These are phyloP conservation scores for Mesembrinibis cayennensis DNA, from an alignment of 2,113 vertebrate species.

Conservation along the genomic window DNA sequence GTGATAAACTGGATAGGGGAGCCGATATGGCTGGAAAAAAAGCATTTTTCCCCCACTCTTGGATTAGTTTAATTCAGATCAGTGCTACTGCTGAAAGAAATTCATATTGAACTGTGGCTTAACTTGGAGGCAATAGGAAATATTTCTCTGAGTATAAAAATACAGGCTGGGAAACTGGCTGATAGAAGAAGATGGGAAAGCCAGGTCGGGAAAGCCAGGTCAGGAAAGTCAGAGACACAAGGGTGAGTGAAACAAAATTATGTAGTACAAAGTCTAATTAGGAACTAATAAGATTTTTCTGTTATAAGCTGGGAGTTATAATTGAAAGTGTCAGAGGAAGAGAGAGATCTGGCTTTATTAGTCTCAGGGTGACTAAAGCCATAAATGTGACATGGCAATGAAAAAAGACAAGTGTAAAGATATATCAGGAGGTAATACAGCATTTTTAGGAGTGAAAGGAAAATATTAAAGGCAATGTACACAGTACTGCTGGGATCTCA, in stretches of 20 bases:
- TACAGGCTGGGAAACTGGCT: not conserved
- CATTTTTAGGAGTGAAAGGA: not conserved
- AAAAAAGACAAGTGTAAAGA: slow-evolving; percentile 22
- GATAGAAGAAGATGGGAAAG: not conserved
- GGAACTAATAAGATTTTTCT: slow-evolving; percentile 38
- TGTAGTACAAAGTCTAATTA: slow-evolving; percentile 38
- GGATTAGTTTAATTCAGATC: not conserved
- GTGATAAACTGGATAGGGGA: not conserved
- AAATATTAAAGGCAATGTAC: not conserved
- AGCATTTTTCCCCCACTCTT: not conserved
- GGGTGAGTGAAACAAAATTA: not conserved
- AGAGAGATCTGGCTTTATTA: slow-evolving; percentile 31
- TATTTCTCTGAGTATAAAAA: not conserved
- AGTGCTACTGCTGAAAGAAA: not conserved
- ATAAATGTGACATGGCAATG: slow-evolving; percentile 15
- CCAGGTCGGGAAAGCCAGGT: not conserved
- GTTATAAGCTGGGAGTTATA: slow-evolving; percentile 32
- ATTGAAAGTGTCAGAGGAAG: slow-evolving; percentile 47
- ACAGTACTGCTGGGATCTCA: not conserved
- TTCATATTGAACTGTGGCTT: not conserved
- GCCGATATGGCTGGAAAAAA: not conserved
- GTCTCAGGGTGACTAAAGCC: slow-evolving; percentile 28
- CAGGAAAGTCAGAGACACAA: not conserved
- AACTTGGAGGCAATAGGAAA: not conserved
- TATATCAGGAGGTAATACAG: not conserved